Evolutionary conservation across 2,888 invertebrate species (phyloP), one percentile per base, ranked within the genome.

Genomic region (Crepidodera aurea): DNA sequence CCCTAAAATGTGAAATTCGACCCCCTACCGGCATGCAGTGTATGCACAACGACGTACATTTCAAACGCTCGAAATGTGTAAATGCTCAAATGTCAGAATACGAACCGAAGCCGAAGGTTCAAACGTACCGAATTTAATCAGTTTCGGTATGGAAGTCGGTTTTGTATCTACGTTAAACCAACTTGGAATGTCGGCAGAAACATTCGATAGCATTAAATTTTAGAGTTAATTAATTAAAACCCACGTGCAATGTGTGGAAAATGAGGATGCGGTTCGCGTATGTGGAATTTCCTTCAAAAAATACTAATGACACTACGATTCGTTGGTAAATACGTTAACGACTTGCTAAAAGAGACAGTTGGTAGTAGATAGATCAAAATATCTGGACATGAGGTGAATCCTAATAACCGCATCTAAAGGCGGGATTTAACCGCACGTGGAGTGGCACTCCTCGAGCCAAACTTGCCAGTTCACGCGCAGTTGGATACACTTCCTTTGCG

Each of bases 111-210:
- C 8, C 15, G 27, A 48, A 48, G 48, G 27, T 27, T 48, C 48
- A 48, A 48, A 48, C 27, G 48, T 48, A 48, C 48, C 27, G 27
- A 48, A 48, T 48, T 48, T 48, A 48, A 48, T 48, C 48, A 48
- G 48, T 27, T 25, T 13, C 7, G 27, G 48, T 48, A 48, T 27
- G 48, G 29, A 27, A 48, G 15, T 25, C 48, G 48, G 48, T 48
- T 44, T 48, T 48, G 48, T 25, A 48, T 48, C 27, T 27, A 19
- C 10, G 16, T 29, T 25, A n/a, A 3, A 2, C 15, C 10, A 48
- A 48, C 7, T 27, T 16, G 27, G 15, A 25, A 29, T 19, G 27
- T 29, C 27, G 12, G 27, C 27, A 13, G 48, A 48, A 48, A 48
- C 48, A 48, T 48, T 19, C 15, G 48, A 48, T 25, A 13, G 27